A percentile compares a stretch with the other conserved stretches of the same genome.
These are phyloP conservation scores for Drosophila oshimai DNA, from an alignment of 1,140 invertebrate genomes.

Conservation along the genomic window DNA sequence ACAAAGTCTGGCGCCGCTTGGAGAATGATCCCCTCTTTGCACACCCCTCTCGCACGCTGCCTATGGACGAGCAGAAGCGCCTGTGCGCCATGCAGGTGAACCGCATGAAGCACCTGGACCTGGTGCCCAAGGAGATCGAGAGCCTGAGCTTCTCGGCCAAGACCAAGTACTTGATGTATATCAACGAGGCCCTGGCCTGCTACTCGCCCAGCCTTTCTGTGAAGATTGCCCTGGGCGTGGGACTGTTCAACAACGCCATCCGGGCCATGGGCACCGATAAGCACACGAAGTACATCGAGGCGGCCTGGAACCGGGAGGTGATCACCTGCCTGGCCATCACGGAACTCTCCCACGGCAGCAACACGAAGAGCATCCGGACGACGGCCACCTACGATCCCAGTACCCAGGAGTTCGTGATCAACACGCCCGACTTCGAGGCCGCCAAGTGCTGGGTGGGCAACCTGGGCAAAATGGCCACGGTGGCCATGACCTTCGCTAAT, in stretches of 20 bases:
- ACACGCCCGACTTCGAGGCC: constrained; percentile 96
- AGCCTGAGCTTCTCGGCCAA: constrained; percentile 86
- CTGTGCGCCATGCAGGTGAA: constrained; percentile 86
- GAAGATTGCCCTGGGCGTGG: constrained; percentile 87
- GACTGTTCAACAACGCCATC: constrained; percentile 88
- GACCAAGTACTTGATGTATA: constrained; percentile 87
- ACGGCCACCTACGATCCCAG: constrained; percentile 93
- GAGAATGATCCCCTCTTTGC: constrained; percentile 92
- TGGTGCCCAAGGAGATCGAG: constrained; percentile 85
- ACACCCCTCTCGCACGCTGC: constrained; percentile 84
- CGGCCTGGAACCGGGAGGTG: constrained; percentile 88
- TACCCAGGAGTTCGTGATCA: constrained; percentile 92
- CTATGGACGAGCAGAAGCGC: constrained; percentile 89
- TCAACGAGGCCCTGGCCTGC: constrained; percentile 87
- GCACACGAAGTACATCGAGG: constrained; percentile 88
- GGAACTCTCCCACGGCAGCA: constrained; percentile 96
- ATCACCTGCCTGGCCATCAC: constrained; percentile 94
- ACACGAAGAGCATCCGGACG: constrained; percentile 95
- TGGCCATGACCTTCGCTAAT: constrained; percentile 95
- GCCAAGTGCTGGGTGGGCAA: constrained; percentile 98
- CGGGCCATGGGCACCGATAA: constrained; percentile 89
- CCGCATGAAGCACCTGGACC: constrained; percentile 84
- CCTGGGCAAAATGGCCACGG: constrained; percentile 94
- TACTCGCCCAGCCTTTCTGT: constrained; percentile 87
- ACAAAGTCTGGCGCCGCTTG: constrained; percentile 90